phyloP scores from a whole-genome alignment of 2,113 vertebrate species.

The Glaucomys volans region DNA sequence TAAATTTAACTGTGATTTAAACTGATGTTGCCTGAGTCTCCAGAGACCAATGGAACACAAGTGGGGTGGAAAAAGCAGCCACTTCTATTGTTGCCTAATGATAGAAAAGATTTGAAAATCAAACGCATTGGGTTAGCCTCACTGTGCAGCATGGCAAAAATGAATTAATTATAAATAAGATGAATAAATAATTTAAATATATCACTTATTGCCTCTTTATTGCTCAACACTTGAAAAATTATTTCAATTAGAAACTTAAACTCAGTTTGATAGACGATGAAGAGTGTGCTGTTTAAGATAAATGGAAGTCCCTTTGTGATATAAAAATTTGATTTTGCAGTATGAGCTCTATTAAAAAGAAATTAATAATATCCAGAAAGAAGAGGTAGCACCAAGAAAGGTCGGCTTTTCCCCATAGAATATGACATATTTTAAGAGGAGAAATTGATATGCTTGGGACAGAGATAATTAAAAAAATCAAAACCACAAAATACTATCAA shows the following conservation, averaged over 20 bases:
- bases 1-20: constrained; percentile 83
- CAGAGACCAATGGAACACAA: constrained; percentile 82
- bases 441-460: constrained; percentile 23
- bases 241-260: constrained; percentile 96
- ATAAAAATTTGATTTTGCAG: constrained; percentile 81
- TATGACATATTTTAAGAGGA: constrained; percentile 77
- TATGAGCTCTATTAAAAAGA: constrained; percentile 80
- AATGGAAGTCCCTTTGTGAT: constrained; percentile 85
- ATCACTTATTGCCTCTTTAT: constrained; percentile 95
- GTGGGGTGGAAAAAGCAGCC: constrained; percentile 84
- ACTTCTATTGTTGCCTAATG: constrained; percentile 85
- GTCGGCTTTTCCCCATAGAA: constrained; percentile 74
- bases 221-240: constrained; percentile 95
- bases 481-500: background rate
- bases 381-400: constrained; percentile 73
- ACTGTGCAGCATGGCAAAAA: constrained; percentile 86
- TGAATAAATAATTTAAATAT: constrained; percentile 96
- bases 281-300: constrained; percentile 81
- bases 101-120: constrained; percentile 85
- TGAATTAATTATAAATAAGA: constrained; percentile 94
- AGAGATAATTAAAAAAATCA: constrained; percentile 37
- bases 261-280: constrained; percentile 89
- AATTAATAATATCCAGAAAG: constrained; percentile 70
- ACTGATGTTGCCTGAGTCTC: constrained; percentile 79
- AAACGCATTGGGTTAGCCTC: constrained; percentile 83